Base-by-base conservation (phyloP, 2,888 invertebrate genomes). In the Oscheius sp. region DNA sequence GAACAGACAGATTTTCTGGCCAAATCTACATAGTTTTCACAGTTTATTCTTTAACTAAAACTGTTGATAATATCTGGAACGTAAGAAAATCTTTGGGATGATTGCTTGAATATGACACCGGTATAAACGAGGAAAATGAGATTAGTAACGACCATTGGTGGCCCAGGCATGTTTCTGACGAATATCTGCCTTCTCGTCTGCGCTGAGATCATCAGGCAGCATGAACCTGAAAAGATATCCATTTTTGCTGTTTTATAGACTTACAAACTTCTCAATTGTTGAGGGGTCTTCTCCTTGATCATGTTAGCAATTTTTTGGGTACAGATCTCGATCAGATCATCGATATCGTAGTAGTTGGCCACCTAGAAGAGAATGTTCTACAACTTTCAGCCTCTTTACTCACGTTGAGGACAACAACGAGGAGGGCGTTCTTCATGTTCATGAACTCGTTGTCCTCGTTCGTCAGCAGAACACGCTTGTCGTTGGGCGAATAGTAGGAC, bases 231-330 rank as follows among this genome's bases (percentile, higher is more conserved):
- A 42, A 42, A 21, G 3, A 42, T 5, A 42, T 42, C 42, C 3
- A 42, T 55, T 53, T 55, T 32, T 55, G 11, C 5, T 55, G 53
- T 3, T 42, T 42, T 42, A 0, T 42, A 42, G 42, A 42, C 42
- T 42, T 7, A 42, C 42, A 42, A 7, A 3, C 7, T 42, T 7
- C 42, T 3, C 42, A 42, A 7, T 7, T 42, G 42, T 5, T 3
- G 4, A 42, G 42, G 4, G 42, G 42, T 42, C 42, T 2, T 5
- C 5, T 48, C 66, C 66, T 53, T 37, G 9, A 53, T 53, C 68
- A 68, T 68, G 42, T 68, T 55, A 21, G 68, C 68, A 7, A 68
- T 55, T 68, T 68, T 68, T 29, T 68, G 68, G 9, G 68, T 55
- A 3, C 21, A 4, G 37, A 68, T 68, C 37, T 68, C 68, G n/a